These are phyloP conservation scores for Sphaeramia orbicularis DNA, from an alignment of 2,797 vertebrate genomes.

Conservation along the genomic window DNA sequence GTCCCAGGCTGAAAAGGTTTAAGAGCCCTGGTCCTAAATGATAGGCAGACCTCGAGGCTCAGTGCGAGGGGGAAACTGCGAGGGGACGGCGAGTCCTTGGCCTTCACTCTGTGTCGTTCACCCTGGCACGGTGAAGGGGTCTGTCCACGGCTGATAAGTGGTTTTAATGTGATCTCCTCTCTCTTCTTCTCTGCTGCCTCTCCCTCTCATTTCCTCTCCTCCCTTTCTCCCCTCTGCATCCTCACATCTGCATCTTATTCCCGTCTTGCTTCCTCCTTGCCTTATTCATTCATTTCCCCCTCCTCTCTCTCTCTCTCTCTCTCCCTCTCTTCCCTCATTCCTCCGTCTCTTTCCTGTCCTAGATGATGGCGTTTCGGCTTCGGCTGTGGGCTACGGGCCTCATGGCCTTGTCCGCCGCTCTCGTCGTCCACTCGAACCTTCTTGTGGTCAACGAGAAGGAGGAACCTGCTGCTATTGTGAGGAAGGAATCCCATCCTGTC, in stretches of 20 bases:
- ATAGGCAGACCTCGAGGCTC: conserved; percentile 73
- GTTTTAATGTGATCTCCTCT: conserved; percentile 78
- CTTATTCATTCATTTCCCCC: conserved; percentile 14
- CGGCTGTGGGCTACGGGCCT: conserved; percentile 67
- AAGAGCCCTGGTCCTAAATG: conserved; percentile 72
- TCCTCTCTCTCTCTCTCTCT: background rate
- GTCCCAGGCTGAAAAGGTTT: conserved; percentile 76
- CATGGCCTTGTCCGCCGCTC: conserved; percentile 32
- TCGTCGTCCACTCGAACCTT: conserved; percentile 30
- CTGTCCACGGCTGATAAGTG: conserved; percentile 81
- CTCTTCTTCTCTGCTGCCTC: conserved; percentile 40
- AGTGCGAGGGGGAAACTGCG: conserved; percentile 19
- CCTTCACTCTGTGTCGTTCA: conserved; percentile 68
- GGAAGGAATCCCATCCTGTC: conserved; percentile 61
- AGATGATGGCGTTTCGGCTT: conserved; percentile 72
- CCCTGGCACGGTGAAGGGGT: conserved; percentile 63
- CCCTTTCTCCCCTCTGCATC: conserved; percentile 30
- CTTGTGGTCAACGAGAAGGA: background rate
- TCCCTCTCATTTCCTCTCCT: conserved; percentile 31
- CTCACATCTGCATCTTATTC: conserved; percentile 30
- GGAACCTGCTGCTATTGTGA: conserved; percentile 34
- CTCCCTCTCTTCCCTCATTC: background rate
- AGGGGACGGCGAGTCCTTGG: conserved; percentile 70
- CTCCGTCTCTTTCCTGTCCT: background rate
- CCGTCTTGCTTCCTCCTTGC: conserved; percentile 11